A percentile compares a stretch with the other conserved stretches of the same genome.
These are phyloP conservation scores for Sebastes nivosus DNA, from an alignment of 2,797 vertebrate species.

Conservation along the genomic window DNA sequence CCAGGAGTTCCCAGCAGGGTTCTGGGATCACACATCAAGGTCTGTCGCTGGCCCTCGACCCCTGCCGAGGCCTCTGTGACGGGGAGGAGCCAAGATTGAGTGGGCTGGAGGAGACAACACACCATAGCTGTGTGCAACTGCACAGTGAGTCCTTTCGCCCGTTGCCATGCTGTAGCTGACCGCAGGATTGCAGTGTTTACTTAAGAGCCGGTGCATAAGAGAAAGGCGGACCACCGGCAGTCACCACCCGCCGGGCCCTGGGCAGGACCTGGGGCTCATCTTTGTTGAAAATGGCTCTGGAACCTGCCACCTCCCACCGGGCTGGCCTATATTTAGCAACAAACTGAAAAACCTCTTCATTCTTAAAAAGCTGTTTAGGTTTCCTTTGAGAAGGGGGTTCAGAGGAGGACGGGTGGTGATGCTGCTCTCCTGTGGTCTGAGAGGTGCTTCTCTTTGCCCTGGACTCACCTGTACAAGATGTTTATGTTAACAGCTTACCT, in stretches of 20 bases:
- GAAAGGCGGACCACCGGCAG: conserved; percentile 85
- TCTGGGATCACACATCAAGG: conserved; percentile 79
- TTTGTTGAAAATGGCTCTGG: conserved; percentile 86
- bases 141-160: conserved; percentile 86
- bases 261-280: conserved; percentile 84
- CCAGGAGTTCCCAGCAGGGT: conserved; percentile 75
- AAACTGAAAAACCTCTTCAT: conserved; percentile 84
- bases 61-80: conserved; percentile 73
- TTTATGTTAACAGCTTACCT: conserved; percentile 19
- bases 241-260: conserved; percentile 79
- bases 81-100: conserved; percentile 67
- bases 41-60: conserved; percentile 76
- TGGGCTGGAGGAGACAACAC: conserved; percentile 80
- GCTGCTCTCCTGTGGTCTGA: conserved; percentile 53
- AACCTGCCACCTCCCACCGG: conserved; percentile 77
- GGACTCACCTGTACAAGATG: conserved; percentile 54
- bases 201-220: conserved; percentile 88
- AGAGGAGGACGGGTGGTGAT: conserved; percentile 70
- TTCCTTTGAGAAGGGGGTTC: conserved; percentile 77
- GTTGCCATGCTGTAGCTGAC: conserved; percentile 83
- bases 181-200: conserved; percentile 87
- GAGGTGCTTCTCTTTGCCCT: conserved; percentile 52
- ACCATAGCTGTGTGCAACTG: conserved; percentile 82
- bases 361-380: conserved; percentile 84
- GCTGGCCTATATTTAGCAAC: conserved; percentile 86